Evolutionary conservation across 2,888 invertebrate genomes (phyloP), one percentile per base, ranked within the genome.

Genomic region (Oscheius myriophilus): DNA sequence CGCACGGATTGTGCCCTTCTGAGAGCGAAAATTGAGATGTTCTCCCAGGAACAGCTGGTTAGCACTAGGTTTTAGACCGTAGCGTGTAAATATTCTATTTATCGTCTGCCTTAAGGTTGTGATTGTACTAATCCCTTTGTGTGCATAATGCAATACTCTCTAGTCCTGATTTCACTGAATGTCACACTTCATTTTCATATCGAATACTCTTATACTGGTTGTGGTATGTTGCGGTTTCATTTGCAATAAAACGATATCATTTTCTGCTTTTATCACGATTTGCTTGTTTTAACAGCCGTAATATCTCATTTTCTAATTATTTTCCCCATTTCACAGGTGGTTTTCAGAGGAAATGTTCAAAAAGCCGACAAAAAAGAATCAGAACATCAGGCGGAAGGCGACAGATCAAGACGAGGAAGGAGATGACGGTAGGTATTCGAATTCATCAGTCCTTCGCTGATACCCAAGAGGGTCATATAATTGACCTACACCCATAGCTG

Each of bases 1-100:
- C 51, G 83, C 51, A 69, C 72, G 12, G 63, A 80, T 16, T 82
- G 82, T 64, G 80, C 81, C 0, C 63, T 69, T 26, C 67, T 84
- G 26, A 70, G 84, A 33, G 82, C 82, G 6, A 71, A 69, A 11
- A 68, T 78, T 3, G 80, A 80, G 59, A 72, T 80, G 71, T 58
- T 66, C 33, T 61, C 72, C 4, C 54, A 68, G 21, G 53, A 42
- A 16, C 26, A 26, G 12, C 52, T 53, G 39, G 26, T 53, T 16
- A 61, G 61, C 55, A 61, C 61, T 45, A 53, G 67, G 26, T 67
- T 67, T 42, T 67, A 53, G 39, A 21, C 42, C 21, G 21, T 57
- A 39, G 7, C 41, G 14, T 41, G 33, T 33, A 33, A 33, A 39
- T 21, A 18, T 53, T 21, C 9, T 3, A 11, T 41, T 21, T 57